phyloP scores from a whole-genome alignment of 2,113 vertebrate genomes.

The Apodemus speciosus region DNA sequence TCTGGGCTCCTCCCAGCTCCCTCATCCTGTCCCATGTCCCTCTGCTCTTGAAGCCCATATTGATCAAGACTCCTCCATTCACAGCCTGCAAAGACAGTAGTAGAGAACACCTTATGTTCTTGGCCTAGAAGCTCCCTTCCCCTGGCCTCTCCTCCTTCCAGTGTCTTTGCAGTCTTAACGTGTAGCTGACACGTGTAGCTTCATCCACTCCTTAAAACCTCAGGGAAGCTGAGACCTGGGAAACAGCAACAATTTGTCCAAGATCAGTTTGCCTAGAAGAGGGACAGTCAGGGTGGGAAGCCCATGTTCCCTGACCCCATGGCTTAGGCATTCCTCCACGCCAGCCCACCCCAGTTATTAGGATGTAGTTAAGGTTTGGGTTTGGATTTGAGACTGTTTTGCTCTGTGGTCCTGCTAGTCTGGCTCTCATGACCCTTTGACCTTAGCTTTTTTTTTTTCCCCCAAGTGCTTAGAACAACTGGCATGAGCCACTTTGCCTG shows the following conservation, averaged over 20 bases:
- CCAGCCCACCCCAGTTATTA: background rate
- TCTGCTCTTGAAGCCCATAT: background rate
- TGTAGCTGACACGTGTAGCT: background rate
- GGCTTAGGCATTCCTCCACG: background rate
- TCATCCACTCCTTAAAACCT: background rate
- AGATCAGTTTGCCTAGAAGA: background rate
- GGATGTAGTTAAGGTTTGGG: background rate
- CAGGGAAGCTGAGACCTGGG: background rate
- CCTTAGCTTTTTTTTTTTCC: background rate
- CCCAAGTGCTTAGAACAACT: background rate
- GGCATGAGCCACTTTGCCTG: background rate
- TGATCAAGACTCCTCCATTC: background rate
- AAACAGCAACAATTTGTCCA: background rate
- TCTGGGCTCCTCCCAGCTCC: conserved; percentile 39
- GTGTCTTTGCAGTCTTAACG: background rate
- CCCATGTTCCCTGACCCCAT: background rate
- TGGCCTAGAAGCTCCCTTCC: background rate
- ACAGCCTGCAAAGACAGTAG: background rate
- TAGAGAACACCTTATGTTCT: fast-evolving
- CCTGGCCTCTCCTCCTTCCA: background rate
- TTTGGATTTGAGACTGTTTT: background rate
- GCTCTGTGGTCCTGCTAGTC: background rate
- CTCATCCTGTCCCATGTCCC: background rate
- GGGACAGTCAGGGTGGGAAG: background rate
- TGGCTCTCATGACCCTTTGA: background rate